Evolutionary conservation across 2,113 vertebrate species (phyloP).

Genomic region (Pandion haliaetus): DNA sequence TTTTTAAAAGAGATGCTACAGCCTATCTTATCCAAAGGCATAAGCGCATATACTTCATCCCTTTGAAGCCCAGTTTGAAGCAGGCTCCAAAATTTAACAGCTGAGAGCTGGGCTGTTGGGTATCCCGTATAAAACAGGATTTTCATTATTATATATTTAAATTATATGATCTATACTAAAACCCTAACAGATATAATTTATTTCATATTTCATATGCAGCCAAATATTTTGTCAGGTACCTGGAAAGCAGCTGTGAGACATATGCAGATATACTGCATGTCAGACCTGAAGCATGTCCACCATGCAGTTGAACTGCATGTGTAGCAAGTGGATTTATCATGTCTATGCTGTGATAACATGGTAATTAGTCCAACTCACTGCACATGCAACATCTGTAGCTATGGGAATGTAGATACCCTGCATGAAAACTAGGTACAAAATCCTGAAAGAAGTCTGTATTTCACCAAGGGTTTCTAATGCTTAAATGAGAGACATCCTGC

Average conservation of each 20-base stretch:
- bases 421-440: not conserved
- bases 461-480: not conserved
- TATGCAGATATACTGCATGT: not conserved
- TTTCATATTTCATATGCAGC: not conserved
- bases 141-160: not conserved
- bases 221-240: not conserved
- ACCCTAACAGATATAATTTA: not conserved
- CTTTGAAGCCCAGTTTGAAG: not conserved
- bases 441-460: not conserved
- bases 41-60: not conserved
- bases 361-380: not conserved
- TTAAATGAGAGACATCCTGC: not conserved
- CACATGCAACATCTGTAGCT: not conserved
- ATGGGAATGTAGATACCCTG: not conserved
- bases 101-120: not conserved
- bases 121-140: not conserved
- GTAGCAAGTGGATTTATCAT: not conserved
- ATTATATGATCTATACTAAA: not conserved
- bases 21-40: not conserved
- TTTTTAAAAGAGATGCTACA: not conserved
- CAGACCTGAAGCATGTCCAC: not conserved
- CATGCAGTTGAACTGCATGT: not conserved
- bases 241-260: conserved; percentile 10
- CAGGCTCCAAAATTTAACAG: not conserved
- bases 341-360: not conserved